These are phyloP conservation scores for Gymnogyps californianus DNA, from an alignment of 2,113 vertebrate genomes.

Conservation along the genomic window DNA sequence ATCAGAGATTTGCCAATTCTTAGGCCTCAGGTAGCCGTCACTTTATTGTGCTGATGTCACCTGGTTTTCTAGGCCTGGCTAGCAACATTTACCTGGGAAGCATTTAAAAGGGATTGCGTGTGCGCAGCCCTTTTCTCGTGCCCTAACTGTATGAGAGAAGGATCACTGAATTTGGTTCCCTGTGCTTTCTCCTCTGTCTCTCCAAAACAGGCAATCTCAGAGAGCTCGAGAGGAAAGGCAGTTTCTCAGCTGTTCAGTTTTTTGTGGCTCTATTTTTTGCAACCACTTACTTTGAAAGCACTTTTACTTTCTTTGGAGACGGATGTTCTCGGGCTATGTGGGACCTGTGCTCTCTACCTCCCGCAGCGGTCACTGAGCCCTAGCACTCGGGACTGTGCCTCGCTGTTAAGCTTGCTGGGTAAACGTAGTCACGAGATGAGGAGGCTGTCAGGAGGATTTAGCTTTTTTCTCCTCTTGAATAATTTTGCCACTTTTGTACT, in stretches of 20 bases:
- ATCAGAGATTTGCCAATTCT: not conserved
- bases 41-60: not conserved
- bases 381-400: not conserved
- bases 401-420: not conserved
- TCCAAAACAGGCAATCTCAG: not conserved
- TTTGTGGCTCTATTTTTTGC: not conserved
- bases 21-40: not conserved
- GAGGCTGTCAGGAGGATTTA: not conserved
- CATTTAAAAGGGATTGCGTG: not conserved
- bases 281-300: not conserved
- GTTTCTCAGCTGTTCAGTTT: not conserved
- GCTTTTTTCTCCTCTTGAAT: not conserved
- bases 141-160: not conserved
- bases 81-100: not conserved
- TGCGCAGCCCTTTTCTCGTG: not conserved
- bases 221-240: not conserved
- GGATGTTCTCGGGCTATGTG: rapidly evolving
- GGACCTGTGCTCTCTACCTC: not conserved
- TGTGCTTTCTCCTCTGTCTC: not conserved
- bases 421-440: not conserved
- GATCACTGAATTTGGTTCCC: not conserved
- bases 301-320: not conserved
- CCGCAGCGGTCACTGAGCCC: rapidly evolving
- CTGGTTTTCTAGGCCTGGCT: not conserved
- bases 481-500: not conserved